Conservation (phyloP, 2,797 vertebrate species). For the Cossypha polioptera region DNA sequence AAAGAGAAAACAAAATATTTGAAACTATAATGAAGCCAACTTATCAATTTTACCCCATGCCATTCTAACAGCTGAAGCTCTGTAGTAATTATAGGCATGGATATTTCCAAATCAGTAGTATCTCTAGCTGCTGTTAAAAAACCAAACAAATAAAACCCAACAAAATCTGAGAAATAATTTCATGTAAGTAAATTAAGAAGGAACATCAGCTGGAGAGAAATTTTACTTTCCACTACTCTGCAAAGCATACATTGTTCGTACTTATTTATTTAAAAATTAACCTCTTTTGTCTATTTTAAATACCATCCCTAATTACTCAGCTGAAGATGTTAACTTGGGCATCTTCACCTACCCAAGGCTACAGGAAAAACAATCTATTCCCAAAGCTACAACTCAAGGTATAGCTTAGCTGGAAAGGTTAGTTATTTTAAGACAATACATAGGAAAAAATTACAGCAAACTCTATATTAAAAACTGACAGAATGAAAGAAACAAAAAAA, state of each 20-base stretch:
- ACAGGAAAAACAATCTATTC: neutral
- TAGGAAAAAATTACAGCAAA: neutral
- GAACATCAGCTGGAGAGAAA: neutral
- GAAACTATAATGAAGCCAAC: neutral
- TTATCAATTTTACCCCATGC: neutral
- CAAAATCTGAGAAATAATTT: neutral
- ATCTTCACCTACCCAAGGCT: neutral
- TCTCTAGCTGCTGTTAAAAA: neutral
- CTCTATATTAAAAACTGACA: neutral
- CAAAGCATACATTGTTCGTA: neutral
- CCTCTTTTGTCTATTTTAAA: neutral
- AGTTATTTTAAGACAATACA: neutral
- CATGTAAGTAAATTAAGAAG: neutral
- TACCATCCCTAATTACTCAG: neutral
- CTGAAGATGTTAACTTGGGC: neutral
- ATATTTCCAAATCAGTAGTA: neutral
- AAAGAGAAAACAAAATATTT: neutral
- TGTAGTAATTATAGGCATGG: neutral
- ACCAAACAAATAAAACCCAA: neutral
- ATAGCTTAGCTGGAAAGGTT: neutral
- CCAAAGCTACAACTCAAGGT: neutral
- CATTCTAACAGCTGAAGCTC: neutral
- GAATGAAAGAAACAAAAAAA: neutral
- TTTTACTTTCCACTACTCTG: neutral
- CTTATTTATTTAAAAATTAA: neutral